Conservation (phyloP, 1,140 invertebrate genomes). For the Lamellibrachia luymesi region DNA sequence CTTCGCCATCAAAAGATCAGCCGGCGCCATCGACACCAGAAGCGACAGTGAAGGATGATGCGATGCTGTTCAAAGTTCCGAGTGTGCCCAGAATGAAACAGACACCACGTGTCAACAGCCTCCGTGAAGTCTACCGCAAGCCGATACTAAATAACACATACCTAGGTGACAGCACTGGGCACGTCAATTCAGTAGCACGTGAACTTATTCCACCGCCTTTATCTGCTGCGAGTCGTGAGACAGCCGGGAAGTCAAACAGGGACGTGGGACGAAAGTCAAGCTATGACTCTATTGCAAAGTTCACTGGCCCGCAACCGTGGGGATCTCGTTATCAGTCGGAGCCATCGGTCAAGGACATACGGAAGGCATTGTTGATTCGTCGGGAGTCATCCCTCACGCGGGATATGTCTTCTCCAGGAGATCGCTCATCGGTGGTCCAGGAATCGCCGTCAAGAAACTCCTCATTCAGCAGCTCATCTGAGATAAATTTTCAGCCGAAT, state of each 20-base stretch:
- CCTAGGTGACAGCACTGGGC: neutral
- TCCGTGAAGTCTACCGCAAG: neutral
- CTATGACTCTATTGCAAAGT: neutral
- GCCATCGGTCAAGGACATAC: neutral
- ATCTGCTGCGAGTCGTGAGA: neutral
- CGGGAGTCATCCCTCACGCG: neutral
- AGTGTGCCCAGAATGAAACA: neutral
- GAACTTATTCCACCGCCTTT: neutral
- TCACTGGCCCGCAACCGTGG: neutral
- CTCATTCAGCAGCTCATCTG: neutral
- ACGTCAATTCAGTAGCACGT: neutral
- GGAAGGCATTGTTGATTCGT: neutral
- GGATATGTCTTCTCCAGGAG: neutral
- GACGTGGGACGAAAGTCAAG: neutral
- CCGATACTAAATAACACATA: neutral
- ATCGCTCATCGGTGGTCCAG: neutral
- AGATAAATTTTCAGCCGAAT: constrained; percentile 15
- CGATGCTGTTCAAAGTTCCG: neutral
- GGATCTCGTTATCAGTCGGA: neutral
- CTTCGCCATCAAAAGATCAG: neutral
- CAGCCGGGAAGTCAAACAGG: neutral
- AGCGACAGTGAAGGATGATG: neutral
- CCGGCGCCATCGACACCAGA: neutral
- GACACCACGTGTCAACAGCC: neutral
- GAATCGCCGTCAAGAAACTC: neutral